Conservation (phyloP, 2,113 vertebrate species). For the Onychostoma macrolepis region DNA sequence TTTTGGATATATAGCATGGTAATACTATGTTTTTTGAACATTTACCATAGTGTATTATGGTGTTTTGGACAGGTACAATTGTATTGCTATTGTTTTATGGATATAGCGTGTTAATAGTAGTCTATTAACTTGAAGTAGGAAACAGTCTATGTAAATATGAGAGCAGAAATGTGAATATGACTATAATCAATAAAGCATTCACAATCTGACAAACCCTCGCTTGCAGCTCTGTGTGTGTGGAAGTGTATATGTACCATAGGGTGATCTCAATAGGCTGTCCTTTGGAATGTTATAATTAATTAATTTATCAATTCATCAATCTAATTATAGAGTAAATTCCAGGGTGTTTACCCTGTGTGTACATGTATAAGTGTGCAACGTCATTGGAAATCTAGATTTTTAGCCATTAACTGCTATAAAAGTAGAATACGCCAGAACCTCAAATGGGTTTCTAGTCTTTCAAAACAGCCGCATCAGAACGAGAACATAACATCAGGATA, state of each 20-base stretch:
- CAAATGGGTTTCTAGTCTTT: neutral
- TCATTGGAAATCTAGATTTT: neutral
- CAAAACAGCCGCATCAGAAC: neutral
- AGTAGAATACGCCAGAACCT: neutral
- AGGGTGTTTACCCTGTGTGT: neutral
- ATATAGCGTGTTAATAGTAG: neutral
- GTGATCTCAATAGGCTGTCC: slow-evolving; percentile 24
- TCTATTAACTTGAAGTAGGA: neutral
- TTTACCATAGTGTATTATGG: neutral
- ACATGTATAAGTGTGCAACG: neutral
- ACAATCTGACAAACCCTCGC: neutral
- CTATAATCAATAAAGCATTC: slow-evolving; percentile 26
- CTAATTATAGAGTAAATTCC: slow-evolving; percentile 12
- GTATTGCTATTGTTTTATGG: neutral
- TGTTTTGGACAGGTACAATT: neutral
- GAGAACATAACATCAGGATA: neutral
- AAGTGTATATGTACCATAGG: neutral
- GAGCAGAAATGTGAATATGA: neutral
- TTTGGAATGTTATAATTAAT: slow-evolving; percentile 38
- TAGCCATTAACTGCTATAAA: neutral
- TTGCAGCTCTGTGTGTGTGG: slow-evolving; percentile 5
- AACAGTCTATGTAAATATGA: neutral
- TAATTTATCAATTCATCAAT: slow-evolving; percentile 1
- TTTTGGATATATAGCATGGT: neutral
- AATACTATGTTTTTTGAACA: neutral